A percentile compares a stretch with the other conserved stretches of the same genome.
These are phyloP conservation scores for Bothrops jararaca DNA, from an alignment of 2,113 vertebrate genomes.

Conservation along the genomic window DNA sequence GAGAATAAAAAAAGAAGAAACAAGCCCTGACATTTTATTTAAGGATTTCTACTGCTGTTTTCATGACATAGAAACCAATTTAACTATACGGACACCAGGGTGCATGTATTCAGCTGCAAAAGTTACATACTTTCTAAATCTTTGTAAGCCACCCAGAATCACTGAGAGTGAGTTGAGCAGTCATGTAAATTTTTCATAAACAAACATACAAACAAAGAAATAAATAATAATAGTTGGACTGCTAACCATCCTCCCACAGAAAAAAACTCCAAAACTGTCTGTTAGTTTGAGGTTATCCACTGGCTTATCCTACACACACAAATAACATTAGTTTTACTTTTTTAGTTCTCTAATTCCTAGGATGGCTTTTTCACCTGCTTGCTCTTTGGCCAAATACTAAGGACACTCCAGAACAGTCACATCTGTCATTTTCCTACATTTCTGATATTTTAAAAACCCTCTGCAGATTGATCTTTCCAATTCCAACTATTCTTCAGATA, in stretches of 20 bases:
- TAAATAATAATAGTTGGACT: neutral
- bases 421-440: neutral
- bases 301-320: neutral
- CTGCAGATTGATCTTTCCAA: neutral
- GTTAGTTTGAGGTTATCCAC: neutral
- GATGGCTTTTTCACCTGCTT: neutral
- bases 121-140: neutral
- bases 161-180: no score
- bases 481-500: neutral
- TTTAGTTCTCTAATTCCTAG: neutral
- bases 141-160: neutral
- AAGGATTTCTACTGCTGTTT: constrained; percentile 1
- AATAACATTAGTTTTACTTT: neutral
- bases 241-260: no score
- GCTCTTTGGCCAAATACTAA: neutral
- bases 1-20: constrained; percentile 31
- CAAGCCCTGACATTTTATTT: constrained; percentile 22
- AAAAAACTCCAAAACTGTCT: neutral
- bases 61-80: neutral
- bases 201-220: no score
- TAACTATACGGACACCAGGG: neutral
- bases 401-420: neutral
- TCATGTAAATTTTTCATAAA: no score
- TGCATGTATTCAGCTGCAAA: neutral
- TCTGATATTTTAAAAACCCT: neutral